Conservation (phyloP, 2,113 vertebrate species). For the Dinomys branickii region DNA sequence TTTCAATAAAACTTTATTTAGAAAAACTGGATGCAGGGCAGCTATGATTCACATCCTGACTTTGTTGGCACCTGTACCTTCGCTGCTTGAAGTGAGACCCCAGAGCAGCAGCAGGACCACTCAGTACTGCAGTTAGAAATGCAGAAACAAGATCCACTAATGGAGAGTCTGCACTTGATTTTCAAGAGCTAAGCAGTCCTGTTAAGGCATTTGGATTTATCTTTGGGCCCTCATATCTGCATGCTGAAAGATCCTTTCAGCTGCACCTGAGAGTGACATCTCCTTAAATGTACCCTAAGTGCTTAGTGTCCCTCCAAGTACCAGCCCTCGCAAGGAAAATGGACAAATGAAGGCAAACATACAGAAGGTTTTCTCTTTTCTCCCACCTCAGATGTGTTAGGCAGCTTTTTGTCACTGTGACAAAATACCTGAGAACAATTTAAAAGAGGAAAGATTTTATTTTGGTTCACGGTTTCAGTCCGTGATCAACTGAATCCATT, state of each 20-base stretch:
- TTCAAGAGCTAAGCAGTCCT: not conserved
- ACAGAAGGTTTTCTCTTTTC: not conserved
- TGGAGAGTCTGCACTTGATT: not conserved
- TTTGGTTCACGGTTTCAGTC: not conserved
- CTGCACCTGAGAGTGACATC: not conserved
- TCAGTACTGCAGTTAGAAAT: not conserved
- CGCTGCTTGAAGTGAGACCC: not conserved
- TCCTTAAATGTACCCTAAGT: not conserved
- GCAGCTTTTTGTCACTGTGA: not conserved
- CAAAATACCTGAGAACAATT: not conserved
- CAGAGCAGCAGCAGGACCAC: not conserved
- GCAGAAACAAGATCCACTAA: not conserved
- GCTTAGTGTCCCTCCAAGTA: not conserved
- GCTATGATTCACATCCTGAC: not conserved
- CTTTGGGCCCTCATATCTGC: not conserved
- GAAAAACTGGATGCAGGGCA: not conserved
- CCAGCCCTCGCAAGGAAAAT: not conserved
- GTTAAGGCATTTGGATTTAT: not conserved
- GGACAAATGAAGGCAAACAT: not conserved
- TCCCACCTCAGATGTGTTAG: not conserved
- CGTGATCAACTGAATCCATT: not conserved
- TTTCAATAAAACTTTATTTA: conserved; percentile 55
- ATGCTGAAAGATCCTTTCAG: not conserved
- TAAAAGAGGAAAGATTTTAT: not conserved
- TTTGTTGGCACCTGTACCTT: not conserved